Evolutionary conservation across 2,113 vertebrate species (phyloP).

Genomic region (Zosterops borbonicus): DNA sequence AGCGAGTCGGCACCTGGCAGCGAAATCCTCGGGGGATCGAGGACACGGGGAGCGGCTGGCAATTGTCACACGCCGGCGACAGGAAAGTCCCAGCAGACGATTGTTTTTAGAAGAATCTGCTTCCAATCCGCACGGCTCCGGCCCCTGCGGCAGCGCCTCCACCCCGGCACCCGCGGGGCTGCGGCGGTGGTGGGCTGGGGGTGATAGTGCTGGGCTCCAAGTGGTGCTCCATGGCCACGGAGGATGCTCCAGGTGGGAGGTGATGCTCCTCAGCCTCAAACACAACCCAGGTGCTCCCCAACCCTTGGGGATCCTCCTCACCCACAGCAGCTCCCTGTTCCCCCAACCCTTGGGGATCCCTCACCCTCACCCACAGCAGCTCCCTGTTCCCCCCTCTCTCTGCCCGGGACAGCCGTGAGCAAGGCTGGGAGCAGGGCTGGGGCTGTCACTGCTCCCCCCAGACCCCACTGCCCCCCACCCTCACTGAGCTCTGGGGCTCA

Average conservation of each 20-base stretch:
- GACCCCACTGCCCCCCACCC: not conserved
- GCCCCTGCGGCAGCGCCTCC: not conserved
- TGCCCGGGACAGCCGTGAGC: not conserved
- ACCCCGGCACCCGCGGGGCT: not conserved
- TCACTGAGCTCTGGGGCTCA: not conserved
- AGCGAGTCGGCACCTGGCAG: constrained; percentile 4
- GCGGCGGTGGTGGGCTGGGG: not conserved
- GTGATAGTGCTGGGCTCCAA: not conserved
- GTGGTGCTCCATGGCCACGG: fast-evolving
- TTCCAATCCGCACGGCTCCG: not conserved
- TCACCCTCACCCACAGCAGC: not conserved
- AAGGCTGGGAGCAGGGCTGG: not conserved
- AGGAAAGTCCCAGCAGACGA: constrained; percentile 14
- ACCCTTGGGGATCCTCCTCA: fast-evolving
- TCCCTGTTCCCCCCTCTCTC: not conserved
- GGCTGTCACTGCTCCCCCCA: not conserved
- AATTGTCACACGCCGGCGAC: not conserved
- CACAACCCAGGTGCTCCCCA: not conserved
- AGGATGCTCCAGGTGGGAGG: not conserved
- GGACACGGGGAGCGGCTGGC: not conserved
- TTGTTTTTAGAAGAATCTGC: not conserved
- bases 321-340: not conserved
- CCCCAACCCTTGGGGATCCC: fast-evolving
- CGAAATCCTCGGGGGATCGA: not conserved
- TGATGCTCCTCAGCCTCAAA: not conserved